Evolutionary conservation across 1,140 invertebrate genomes (phyloP).

Genomic region (Ceratina calcarata): DNA sequence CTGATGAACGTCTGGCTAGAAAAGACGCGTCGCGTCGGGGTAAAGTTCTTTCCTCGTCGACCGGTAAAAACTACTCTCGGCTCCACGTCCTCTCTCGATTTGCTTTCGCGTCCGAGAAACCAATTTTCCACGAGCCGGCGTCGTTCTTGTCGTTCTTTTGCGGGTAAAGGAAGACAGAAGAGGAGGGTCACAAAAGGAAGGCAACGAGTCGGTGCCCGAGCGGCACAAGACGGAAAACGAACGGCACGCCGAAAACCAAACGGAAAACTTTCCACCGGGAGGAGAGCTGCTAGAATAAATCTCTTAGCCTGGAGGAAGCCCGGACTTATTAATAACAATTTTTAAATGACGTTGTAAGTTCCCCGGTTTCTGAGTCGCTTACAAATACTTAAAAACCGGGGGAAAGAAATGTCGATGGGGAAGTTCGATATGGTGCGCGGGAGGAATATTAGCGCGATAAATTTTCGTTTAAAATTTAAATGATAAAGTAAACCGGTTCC

Average conservation of each 20-base stretch:
- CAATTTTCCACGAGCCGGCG: slow-evolving; percentile 60
- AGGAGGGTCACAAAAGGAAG: slow-evolving; percentile 27
- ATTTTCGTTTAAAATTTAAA: background rate
- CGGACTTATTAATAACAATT: background rate
- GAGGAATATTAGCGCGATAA: background rate
- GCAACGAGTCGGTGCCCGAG: slow-evolving; percentile 31
- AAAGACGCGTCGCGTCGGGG: slow-evolving; percentile 36
- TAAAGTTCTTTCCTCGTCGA: slow-evolving; percentile 24
- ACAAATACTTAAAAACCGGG: background rate
- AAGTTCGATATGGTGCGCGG: background rate
- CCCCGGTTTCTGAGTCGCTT: background rate
- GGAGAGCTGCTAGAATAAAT: background rate
- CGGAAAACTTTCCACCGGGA: background rate
- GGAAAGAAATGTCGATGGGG: too few relatives aligned
- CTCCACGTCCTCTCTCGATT: slow-evolving; percentile 56
- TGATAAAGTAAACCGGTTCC: slow-evolving; percentile 1
- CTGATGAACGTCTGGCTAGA: slow-evolving; percentile 47
- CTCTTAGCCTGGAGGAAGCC: too few relatives aligned
- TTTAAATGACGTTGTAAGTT: background rate
- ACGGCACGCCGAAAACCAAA: slow-evolving; percentile 13
- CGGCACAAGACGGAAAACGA: slow-evolving; percentile 18
- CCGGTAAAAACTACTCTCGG: slow-evolving; percentile 46
- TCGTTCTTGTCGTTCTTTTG: slow-evolving; percentile 46
- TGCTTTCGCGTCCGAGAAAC: slow-evolving; percentile 60
- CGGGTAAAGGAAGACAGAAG: slow-evolving; percentile 12